Evolutionary conservation across 92 coral and sea anemone genomes (phyloP), one percentile per base, ranked within the genome.

Genomic region (Actinernus sp.): DNA sequence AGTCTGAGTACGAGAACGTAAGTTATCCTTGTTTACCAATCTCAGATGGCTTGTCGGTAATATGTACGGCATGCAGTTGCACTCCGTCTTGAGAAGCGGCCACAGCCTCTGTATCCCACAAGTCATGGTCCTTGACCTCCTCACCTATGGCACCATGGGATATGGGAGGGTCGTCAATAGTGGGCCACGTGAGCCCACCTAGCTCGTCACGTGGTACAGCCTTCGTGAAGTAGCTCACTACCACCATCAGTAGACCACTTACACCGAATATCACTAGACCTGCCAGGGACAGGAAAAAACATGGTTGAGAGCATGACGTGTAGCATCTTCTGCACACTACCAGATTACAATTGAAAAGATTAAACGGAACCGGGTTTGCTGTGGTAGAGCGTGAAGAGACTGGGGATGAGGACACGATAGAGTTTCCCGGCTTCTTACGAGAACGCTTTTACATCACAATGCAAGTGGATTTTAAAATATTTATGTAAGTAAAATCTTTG

Each of bases 101-200:
- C 52, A 45, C 52, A 5, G 4, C 52, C 8, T 45, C 21, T 12
- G 10, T 23, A 8, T 12, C 52, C 21, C 19, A 4, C 52, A 12
- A 45, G 52, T 45, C 19, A 6, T 34, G 6, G 19, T 45, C 52
- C 52, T 9, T 23, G 24, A 71, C 87, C 25, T 37, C 73, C 54
- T 76, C 74, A 9, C 84, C 93, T 22, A 80, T 83, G 17, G 85
- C 86, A 31, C 92, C 88, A 48, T 75, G 89, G 36, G 92, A 62
- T 2, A 90, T 46, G 5, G 92, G 97, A 10, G 83, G 92, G 2
- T 90, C 97, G 8, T 90, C 73, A 26, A 95, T 87, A 0, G 99
- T 91, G 8, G 79, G 69, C 99, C 99, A 95, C 9, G 99, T 95
- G 50, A 95, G 74, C 16, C 99, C 99, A 52, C 97, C 99, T 3